Conservation (phyloP, 1,140 invertebrate genomes). For the Lordiphosa stackelbergi region DNA sequence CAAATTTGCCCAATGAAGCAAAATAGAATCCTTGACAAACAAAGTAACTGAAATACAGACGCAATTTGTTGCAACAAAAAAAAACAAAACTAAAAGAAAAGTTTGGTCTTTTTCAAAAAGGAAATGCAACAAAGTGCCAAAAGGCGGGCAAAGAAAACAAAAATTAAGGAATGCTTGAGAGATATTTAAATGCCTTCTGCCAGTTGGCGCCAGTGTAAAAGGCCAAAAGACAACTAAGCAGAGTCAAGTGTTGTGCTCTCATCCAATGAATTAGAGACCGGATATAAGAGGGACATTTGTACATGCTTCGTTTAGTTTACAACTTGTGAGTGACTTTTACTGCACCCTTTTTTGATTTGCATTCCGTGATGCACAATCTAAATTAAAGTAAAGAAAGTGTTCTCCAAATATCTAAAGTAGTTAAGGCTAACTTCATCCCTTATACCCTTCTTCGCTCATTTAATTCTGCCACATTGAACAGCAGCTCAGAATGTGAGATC, state of each 20-base stretch:
- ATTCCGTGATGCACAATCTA: conserved; percentile 9
- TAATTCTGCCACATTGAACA: conserved; percentile 48
- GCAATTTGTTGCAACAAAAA: conserved; percentile 58
- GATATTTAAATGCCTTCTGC: conserved; percentile 35
- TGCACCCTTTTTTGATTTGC: conserved; percentile 32
- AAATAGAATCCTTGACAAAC: conserved; percentile 5
- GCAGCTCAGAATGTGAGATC: conserved; percentile 29
- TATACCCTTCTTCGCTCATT: conserved; percentile 9
- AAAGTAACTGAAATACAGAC: conserved; percentile 33
- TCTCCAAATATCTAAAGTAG: background rate
- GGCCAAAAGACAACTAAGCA: background rate
- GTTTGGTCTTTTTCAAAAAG: conserved; percentile 18
- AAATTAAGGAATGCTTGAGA: conserved; percentile 13
- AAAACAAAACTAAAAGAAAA: conserved; percentile 49
- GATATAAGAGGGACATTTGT: background rate
- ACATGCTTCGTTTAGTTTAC: conserved; percentile 32
- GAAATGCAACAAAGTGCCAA: conserved; percentile 44
- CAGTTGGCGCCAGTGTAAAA: conserved; percentile 14
- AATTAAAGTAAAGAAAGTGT: conserved; percentile 1
- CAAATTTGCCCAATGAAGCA: conserved; percentile 30
- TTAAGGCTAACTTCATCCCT: background rate
- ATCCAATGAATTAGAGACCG: background rate
- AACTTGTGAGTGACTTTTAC: conserved; percentile 41
- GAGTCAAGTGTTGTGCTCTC: conserved; percentile 2
- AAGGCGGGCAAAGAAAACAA: background rate